Conservation (phyloP, 2,797 vertebrate species). For the Microchirus variegatus region DNA sequence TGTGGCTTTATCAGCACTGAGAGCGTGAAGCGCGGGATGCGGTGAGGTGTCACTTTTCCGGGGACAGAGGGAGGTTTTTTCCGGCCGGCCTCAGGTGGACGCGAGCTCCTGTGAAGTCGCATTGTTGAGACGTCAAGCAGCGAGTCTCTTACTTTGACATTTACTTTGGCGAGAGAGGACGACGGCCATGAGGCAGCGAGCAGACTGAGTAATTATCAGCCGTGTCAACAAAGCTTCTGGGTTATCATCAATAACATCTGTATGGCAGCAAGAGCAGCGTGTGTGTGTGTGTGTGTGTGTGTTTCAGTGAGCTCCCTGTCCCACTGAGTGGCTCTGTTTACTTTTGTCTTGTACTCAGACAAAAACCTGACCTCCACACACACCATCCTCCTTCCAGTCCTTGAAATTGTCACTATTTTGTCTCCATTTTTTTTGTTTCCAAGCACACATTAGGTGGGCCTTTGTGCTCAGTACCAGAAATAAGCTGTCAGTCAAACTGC, state of each 20-base stretch:
- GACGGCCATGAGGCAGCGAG: constrained; percentile 45
- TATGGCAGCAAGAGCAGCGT: constrained; percentile 41
- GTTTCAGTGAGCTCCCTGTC: constrained; percentile 36
- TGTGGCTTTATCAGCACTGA: constrained; percentile 4
- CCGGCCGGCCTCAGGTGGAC: constrained; percentile 49
- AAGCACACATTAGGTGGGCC: not conserved
- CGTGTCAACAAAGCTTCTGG: constrained; percentile 60
- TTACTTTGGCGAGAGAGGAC: constrained; percentile 60
- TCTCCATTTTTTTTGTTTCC: constrained; percentile 10
- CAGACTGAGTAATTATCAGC: constrained; percentile 65
- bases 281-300: constrained; percentile 53
- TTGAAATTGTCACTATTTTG: constrained; percentile 4
- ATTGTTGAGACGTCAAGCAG: constrained; percentile 51
- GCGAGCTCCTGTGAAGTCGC: constrained; percentile 27
- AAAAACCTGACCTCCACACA: constrained; percentile 25
- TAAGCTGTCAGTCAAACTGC: constrained; percentile 12
- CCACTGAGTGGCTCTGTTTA: constrained; percentile 49
- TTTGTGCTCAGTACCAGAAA: not conserved
- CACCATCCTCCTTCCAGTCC: not conserved
- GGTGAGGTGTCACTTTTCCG: constrained; percentile 28
- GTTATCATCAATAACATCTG: constrained; percentile 69
- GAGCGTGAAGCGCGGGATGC: constrained; percentile 24
- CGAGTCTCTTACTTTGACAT: constrained; percentile 59
- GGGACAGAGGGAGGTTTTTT: constrained; percentile 28
- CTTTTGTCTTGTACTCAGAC: constrained; percentile 40